Percentiles rank a stretch among this genome's conserved stretches.
Evolutionary conservation across 2,797 vertebrate genomes (phyloP).

Genomic region (Tapirus indicus): DNA sequence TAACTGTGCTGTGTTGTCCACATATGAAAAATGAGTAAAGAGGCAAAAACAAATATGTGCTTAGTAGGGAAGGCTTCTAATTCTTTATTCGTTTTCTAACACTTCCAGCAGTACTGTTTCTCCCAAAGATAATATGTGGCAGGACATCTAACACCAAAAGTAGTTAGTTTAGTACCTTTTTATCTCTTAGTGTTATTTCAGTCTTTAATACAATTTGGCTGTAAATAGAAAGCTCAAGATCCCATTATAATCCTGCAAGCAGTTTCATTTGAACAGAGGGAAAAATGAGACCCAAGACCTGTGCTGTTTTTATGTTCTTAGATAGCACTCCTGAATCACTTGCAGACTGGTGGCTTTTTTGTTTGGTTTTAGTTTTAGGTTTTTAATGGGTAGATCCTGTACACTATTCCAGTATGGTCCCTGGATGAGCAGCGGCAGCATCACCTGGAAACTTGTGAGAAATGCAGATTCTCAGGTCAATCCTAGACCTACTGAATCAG

Average conservation of each 20-base stretch:
- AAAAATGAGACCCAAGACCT: background rate
- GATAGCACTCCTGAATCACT: background rate
- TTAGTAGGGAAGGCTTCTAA: background rate
- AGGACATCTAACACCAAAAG: background rate
- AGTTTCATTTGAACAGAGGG: conserved; percentile 25
- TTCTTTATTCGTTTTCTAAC: conserved; percentile 21
- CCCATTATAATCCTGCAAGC: background rate
- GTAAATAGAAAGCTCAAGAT: conserved; percentile 31
- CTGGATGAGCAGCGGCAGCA: background rate
- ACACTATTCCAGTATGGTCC: background rate
- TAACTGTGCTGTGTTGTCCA: conserved; percentile 43
- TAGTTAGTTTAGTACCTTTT: background rate
- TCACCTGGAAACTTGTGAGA: background rate
- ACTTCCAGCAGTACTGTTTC: background rate
- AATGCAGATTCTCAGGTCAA: background rate
- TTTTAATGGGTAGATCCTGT: background rate
- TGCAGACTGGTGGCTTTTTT: background rate
- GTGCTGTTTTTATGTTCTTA: background rate
- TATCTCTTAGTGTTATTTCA: conserved; percentile 25
- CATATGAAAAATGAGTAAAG: conserved; percentile 61
- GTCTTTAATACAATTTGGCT: conserved; percentile 24
- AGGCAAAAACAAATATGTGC: conserved; percentile 54
- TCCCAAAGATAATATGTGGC: conserved; percentile 24
- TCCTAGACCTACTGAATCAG: background rate
- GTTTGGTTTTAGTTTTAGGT: background rate